Evolutionary conservation across 2,113 vertebrate species (phyloP).

Genomic region (Oncorhynchus mykiss): DNA sequence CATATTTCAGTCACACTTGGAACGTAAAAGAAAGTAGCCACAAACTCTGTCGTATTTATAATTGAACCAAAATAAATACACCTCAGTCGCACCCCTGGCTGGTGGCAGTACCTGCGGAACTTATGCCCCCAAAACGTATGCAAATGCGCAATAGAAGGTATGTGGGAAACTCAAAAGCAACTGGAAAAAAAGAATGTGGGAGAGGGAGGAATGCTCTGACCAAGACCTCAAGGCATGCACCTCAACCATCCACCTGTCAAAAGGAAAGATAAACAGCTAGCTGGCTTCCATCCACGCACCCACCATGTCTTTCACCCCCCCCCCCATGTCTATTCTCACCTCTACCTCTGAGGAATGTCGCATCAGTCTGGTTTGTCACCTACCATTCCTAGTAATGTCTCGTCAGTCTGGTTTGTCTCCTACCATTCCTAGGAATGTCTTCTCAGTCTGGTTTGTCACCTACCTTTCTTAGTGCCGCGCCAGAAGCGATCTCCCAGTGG

Average conservation of each 20-base stretch:
- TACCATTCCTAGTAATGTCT: accelerated
- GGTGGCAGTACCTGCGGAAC: too few relatives aligned
- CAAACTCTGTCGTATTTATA: not conserved
- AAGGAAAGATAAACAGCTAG: not conserved
- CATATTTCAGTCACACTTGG: not conserved
- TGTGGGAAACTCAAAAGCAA: too few relatives aligned
- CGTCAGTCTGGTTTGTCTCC: too few relatives aligned
- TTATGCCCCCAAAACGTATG: too few relatives aligned
- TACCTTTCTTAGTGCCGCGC: slow-evolving; percentile 77
- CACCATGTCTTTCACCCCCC: too few relatives aligned
- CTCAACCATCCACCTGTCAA: slow-evolving; percentile 17
- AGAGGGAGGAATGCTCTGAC: not conserved
- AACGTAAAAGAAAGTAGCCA: not conserved
- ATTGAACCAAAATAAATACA: not conserved
- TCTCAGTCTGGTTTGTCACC: slow-evolving; percentile 19
- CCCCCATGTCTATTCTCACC: too few relatives aligned
- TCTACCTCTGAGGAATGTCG: too few relatives aligned
- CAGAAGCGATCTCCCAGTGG: slow-evolving; percentile 77
- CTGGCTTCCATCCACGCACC: too few relatives aligned
- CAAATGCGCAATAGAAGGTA: too few relatives aligned
- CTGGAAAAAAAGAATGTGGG: not conserved
- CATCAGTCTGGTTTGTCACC: too few relatives aligned
- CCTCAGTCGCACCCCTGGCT: too few relatives aligned
- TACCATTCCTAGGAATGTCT: too few relatives aligned
- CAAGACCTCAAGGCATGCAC: slow-evolving; percentile 13